Base-by-base conservation (phyloP, 2,797 vertebrate species). In the Babyrousa celebensis region DNA sequence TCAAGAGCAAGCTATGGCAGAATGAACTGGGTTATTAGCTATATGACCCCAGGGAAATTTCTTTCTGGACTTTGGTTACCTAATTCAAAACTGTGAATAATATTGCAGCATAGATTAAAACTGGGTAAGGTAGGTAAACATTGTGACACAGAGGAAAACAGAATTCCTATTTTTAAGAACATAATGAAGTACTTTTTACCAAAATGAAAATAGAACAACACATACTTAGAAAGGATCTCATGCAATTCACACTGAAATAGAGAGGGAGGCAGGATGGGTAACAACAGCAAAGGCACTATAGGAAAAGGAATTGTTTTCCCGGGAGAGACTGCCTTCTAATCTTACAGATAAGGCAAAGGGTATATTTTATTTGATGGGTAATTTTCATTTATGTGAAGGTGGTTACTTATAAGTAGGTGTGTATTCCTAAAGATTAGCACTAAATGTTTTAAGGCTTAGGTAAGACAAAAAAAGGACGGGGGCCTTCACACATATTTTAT, bases 161-260 rank as follows among this genome's bases (percentile, higher is more conserved):
- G 27, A 36, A 71, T 70, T 92, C 17, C 23, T 65, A 40, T 75
- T 90, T 94, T 89, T 71, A 75, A 54, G 78, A 94, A n/a, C 3
- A 70, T 2, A 95, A 32, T 62, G 14, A 68, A 92, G 12, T 58
- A 85, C 12, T 93, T 95, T 95, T 91, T 60, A 86, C 18, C 72
- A 91, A 89, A 93, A 89, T 71, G 72, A 91, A 92, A 93, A 86
- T 17, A 68, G 23, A 95, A 78, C 0, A 43, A 43, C 60, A 91
- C 12, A 84, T 77, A 92, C 8, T 6, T 48, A 74, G 48, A 32
- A 94, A 84, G 58, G 16, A 87, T 89, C 96, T 91, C 74, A 94
- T 58, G 17, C 29, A 91, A 77, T 25, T 93, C 12, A 80, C 40
- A 87, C 0, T 78, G 23, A 77, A 90, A 90, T 93, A 62, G 2